Conservation (phyloP, 2,888 invertebrate species). For the Criorhina ranunculi region DNA sequence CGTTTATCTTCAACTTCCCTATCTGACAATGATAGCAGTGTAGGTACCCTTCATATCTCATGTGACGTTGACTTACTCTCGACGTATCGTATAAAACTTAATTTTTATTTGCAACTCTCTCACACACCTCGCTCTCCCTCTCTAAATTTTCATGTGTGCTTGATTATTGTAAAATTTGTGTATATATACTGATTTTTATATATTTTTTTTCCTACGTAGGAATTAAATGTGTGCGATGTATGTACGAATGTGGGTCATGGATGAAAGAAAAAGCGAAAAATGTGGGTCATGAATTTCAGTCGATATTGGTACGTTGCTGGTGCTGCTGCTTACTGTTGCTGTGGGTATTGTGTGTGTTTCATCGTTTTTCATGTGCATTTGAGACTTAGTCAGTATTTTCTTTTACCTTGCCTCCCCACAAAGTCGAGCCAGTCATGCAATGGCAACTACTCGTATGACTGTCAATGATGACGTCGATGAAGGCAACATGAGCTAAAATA, state of each 20-base stretch:
- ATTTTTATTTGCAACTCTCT: constrained; percentile 41
- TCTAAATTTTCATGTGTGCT: constrained; percentile 29
- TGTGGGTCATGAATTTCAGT: constrained; percentile 77
- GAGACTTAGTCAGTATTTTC: constrained; percentile 58
- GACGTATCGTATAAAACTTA: constrained; percentile 17
- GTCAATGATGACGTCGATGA: constrained; percentile 65
- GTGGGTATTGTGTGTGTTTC: constrained; percentile 45
- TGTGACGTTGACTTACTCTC: constrained; percentile 35
- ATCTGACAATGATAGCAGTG: constrained; percentile 12
- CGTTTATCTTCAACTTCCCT: constrained; percentile 18
- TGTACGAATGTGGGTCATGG: constrained; percentile 73
- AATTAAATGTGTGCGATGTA: constrained; percentile 62
- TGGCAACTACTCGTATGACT: constrained; percentile 38
- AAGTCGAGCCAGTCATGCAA: constrained; percentile 59
- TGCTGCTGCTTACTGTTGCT: constrained; percentile 32
- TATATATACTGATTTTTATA: constrained; percentile 19
- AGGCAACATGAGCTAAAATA: constrained; percentile 38
- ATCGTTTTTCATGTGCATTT: constrained; percentile 54
- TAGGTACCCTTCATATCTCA: constrained; percentile 43
- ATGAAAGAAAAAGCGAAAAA: constrained; percentile 77
- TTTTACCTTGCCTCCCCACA: constrained; percentile 6
- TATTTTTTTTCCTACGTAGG: constrained; percentile 53
- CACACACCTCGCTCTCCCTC: constrained; percentile 15
- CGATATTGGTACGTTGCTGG: constrained; percentile 64
- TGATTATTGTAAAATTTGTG: constrained; percentile 59